Evolutionary conservation across 2,888 invertebrate species (phyloP), one percentile per base, ranked within the genome.

Genomic region (Thalpophila matura): DNA sequence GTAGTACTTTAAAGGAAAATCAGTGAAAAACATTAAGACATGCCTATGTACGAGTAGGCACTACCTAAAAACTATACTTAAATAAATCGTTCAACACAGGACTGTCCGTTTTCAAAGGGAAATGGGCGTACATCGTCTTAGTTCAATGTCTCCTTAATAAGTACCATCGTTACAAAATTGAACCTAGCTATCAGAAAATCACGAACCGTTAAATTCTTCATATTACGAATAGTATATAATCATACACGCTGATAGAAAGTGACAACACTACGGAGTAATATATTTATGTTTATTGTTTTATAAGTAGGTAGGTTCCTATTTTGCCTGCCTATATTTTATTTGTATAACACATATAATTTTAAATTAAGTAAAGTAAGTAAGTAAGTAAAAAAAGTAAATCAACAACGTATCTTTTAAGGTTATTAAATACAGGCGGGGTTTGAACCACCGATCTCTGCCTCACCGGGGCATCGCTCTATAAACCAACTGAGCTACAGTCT

Each of bases 51-150:
- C n/a, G n/a, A n/a, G n/a, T 18, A 35, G 9, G 2, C n/a, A 26
- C n/a, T n/a, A 12, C 10, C 18, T 33, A 4, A 16, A 24, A 22
- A 24, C 45, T 40, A 10, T 9, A 2, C 22, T 12, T 26, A 29
- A 38, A 3, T 18, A 14, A 37, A 47, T 22, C 10, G 9, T 12
- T 20, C 12, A 35, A 35, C n/a, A 54, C 14, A 31, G 22, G 35
- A 9, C 27, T 24, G 47, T 33, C 33, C 6, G 16, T 40, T 4
- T 18, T 51, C 27, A 4, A 54, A 55, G 6, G 63, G 70, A 69
- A 58, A 75, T 51, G 63, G 74, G 74, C 74, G 70, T 55, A 37
- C 18, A 49, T 69, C 42, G 57, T 54, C 29, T 29, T 49, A 33
- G 38, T 46, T 38, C 24, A 61, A 27, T 51, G 40, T 57, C 49